Conservation (phyloP, 2,113 vertebrate genomes). For the Nothobranchius kuhntae region DNA sequence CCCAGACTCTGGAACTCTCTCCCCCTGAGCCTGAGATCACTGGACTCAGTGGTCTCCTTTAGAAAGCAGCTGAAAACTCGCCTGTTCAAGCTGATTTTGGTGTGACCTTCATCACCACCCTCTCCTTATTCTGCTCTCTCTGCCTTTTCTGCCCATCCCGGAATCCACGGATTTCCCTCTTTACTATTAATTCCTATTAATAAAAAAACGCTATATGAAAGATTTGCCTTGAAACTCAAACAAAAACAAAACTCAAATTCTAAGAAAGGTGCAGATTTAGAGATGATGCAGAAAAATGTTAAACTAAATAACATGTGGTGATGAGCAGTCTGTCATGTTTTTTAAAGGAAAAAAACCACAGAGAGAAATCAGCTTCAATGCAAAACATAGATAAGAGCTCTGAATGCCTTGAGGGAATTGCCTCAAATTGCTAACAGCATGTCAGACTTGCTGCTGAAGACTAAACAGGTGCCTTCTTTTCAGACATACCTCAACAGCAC, state of each 20-base stretch:
- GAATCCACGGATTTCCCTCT: too few relatives aligned
- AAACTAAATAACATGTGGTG: background rate
- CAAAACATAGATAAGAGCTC: conserved; percentile 28
- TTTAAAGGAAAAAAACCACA: conserved; percentile 25
- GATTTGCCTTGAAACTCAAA: conserved; percentile 1
- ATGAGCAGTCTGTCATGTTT: conserved; percentile 6
- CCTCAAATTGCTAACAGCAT: conserved; percentile 34
- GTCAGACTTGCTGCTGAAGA: conserved; percentile 23
- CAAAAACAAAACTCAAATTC: background rate
- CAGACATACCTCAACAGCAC: conserved; percentile 13
- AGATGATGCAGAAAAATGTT: conserved; percentile 12
- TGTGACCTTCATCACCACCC: too few relatives aligned
- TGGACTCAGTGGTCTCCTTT: too few relatives aligned
- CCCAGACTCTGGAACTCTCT: too few relatives aligned
- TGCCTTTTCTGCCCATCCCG: too few relatives aligned
- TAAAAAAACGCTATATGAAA: too few relatives aligned
- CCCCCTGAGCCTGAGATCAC: too few relatives aligned
- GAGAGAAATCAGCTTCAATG: conserved; percentile 36
- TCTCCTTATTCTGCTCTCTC: too few relatives aligned
- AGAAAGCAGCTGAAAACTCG: too few relatives aligned
- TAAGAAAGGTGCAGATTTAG: conserved; percentile 6
- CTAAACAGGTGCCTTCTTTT: conserved; percentile 20
- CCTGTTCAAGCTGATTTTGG: too few relatives aligned
- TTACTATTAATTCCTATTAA: too few relatives aligned
- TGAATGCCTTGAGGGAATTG: conserved; percentile 34